These are phyloP conservation scores for Haliclona indistincta DNA, from an alignment of 37 sponge, comb jelly and placozoan genomes.

Conservation along the genomic window DNA sequence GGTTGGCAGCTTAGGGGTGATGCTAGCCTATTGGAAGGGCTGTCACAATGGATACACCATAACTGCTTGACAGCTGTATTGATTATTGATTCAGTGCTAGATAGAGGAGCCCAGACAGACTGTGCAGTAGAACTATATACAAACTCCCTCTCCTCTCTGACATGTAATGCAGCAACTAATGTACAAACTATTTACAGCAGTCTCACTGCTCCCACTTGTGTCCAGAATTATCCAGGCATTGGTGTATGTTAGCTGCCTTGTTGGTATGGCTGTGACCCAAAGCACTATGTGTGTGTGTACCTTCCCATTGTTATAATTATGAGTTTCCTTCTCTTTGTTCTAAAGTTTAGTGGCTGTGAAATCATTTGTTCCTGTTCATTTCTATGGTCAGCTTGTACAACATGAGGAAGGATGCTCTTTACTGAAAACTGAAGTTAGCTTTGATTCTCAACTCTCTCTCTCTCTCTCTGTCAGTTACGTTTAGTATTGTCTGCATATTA, in stretches of 20 bases:
- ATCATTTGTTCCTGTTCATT: conserved; percentile 84
- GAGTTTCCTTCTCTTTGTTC: neutral
- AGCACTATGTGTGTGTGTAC: neutral
- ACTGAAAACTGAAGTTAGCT: conserved; percentile 51
- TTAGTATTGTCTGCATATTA: no score
- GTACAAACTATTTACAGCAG: no score
- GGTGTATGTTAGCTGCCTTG: conserved; percentile 1
- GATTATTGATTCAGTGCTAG: no score
- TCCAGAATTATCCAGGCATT: neutral
- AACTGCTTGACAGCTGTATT: no score
- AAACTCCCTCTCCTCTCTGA: no score
- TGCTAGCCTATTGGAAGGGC: no score
- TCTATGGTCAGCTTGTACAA: conserved; percentile 81
- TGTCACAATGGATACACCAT: no score
- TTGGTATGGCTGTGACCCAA: neutral
- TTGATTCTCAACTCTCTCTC: neutral
- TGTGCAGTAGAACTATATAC: no score
- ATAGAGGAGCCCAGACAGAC: no score
- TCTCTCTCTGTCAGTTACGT: neutral
- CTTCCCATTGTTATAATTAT: no score
- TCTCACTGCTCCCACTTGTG: neutral
- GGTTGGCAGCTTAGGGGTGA: no score
- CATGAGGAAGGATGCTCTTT: conserved; percentile 75
- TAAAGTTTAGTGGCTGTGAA: conserved; percentile 24
- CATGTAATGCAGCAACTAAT: no score